Conservation (phyloP, 2,888 invertebrate genomes). For the Drosophila prolongata region DNA sequence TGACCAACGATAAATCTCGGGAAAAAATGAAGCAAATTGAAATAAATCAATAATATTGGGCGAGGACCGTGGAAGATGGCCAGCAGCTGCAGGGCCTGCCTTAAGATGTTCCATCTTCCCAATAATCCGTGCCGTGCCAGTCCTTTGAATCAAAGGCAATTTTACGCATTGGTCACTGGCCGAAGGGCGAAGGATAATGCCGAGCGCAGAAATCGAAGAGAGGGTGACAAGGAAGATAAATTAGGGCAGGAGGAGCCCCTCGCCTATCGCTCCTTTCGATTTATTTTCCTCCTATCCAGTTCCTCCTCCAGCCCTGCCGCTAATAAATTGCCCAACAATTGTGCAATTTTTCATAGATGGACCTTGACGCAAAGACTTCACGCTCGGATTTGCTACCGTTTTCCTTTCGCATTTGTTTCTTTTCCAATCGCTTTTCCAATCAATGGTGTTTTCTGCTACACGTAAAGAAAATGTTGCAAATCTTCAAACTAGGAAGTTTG, state of each 20-base stretch:
- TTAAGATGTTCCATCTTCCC: conserved; percentile 34
- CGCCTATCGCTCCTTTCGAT: background rate
- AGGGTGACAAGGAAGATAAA: conserved; percentile 60
- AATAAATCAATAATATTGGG: conserved; percentile 67
- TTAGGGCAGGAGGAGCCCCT: conserved; percentile 59
- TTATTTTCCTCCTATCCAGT: conserved; percentile 2
- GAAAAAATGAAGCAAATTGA: conserved; percentile 42
- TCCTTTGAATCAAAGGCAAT: conserved; percentile 64
- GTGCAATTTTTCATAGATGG: conserved; percentile 69
- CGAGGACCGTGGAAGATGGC: conserved; percentile 22
- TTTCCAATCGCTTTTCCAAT: conserved; percentile 4
- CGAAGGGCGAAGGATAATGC: conserved; percentile 1
- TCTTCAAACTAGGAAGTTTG: no score
- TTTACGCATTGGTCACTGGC: conserved; percentile 74
- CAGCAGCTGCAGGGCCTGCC: conserved; percentile 25
- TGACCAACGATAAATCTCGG: conserved; percentile 54
- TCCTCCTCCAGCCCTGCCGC: conserved; percentile 27
- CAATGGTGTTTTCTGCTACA: conserved; percentile 6
- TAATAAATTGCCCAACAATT: conserved; percentile 82
- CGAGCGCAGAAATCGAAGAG: background rate
- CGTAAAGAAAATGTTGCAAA: background rate
- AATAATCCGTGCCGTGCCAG: conserved; percentile 58
- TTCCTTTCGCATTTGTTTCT: background rate
- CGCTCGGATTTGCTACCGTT: conserved; percentile 46
- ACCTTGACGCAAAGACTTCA: conserved; percentile 31